Base-by-base conservation (phyloP, 2,113 vertebrate species). In the Chloebia gouldiae region DNA sequence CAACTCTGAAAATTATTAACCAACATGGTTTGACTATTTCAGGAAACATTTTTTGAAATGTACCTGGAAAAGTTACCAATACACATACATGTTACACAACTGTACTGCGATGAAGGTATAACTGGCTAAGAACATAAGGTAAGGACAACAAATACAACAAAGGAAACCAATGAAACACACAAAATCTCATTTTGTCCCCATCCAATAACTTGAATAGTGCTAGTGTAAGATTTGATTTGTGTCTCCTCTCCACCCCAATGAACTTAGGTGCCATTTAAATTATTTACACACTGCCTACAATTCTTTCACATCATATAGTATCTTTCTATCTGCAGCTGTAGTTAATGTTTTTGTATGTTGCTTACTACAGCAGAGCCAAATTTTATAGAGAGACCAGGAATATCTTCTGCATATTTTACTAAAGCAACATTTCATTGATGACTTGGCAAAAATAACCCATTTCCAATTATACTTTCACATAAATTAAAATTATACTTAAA, bases 401-500 rank as follows among this genome's bases (percentile, higher is more conserved):
- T 21, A 51, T 33, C 40, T 64, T 68, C 66, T 57, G 30, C 33
- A 66, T 42, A 39, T 13, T 80, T 83, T 86, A 45, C 56, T 66
- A 90, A 68, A 82, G 61, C 28, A 71, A 28, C 14, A 68, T 76
- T 86, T 91, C 45, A 59, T n/a, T 88, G 91, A 87, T 21, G 77
- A 66, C 35, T 71, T 86, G 20, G 22, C 8, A 85, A 70, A 80
- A 94, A 81, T 31, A 59, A 81, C 25, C 5, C 2, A 80, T 54
- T 83, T 86, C 35, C 18, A 57, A 35, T 77, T 79, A 88, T 33
- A 94, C 19, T 90, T 95, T 76, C 85, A 94, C 24, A 95, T 73
- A 96, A 96, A 96, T 84, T 64, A 92, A 94, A 83, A 65, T 91
- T 63, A 91, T 21, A 45, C 27, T n/a, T 47, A 30, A 14, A 44